These are phyloP conservation scores for Denticeps clupeoides DNA, from an alignment of 2,797 vertebrate species.

Conservation along the genomic window DNA sequence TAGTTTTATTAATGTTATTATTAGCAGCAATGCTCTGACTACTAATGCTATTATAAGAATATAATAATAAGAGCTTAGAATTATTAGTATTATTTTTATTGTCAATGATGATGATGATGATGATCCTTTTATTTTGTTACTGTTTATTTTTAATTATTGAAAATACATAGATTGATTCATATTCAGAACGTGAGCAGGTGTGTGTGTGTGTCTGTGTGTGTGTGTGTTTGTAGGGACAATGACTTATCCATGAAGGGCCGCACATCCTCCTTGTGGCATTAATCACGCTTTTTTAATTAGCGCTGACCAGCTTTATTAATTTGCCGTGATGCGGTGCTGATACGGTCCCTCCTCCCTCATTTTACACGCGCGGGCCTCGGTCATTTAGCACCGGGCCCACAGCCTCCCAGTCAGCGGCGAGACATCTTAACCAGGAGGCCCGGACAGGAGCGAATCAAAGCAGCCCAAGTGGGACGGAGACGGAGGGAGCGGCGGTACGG, in stretches of 20 bases:
- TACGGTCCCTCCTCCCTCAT: conserved; percentile 35
- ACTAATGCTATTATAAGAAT: too few relatives aligned
- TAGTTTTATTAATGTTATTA: too few relatives aligned
- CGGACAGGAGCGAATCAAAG: background rate
- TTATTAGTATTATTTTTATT: too few relatives aligned
- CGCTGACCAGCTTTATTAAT: conserved; percentile 54
- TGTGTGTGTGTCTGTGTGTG: background rate
- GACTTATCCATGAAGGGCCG: conserved; percentile 25
- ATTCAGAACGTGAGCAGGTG: background rate
- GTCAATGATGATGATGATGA: too few relatives aligned
- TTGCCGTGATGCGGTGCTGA: conserved; percentile 39
- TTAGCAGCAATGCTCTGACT: too few relatives aligned
- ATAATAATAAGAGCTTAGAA: too few relatives aligned
- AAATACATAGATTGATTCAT: background rate
- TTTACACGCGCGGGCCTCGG: conserved; percentile 9
- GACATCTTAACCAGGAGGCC: conserved; percentile 2
- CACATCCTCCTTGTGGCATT: conserved; percentile 46
- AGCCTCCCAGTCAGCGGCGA: conserved; percentile 4
- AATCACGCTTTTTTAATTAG: conserved; percentile 53
- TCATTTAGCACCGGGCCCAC: conserved; percentile 23
- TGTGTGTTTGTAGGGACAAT: background rate
- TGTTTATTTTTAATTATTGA: conserved; percentile 7
- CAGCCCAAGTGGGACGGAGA: background rate
- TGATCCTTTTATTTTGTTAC: conserved; percentile 10
- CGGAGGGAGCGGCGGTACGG: background rate